phyloP scores from a whole-genome alignment of 2,113 vertebrate genomes.

The Catharus bicknelli region DNA sequence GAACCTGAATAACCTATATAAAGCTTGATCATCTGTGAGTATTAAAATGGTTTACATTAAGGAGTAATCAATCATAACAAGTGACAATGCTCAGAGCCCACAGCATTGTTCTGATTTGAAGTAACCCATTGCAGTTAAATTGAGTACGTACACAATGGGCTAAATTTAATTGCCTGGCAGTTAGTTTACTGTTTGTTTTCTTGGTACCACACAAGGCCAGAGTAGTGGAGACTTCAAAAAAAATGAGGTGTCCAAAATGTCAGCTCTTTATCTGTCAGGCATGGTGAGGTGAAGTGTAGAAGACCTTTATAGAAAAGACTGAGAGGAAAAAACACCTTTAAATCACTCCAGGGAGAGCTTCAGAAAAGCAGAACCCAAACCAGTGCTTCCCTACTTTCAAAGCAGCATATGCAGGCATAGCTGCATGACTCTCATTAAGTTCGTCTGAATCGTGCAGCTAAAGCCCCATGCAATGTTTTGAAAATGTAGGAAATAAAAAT shows the following conservation, averaged over 20 bases:
- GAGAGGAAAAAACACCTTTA: slow-evolving; percentile 14
- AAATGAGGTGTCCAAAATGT: neutral
- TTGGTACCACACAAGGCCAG: neutral
- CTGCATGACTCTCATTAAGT: slow-evolving; percentile 58
- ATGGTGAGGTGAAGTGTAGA: neutral
- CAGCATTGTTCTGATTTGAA: neutral
- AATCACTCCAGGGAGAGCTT: slow-evolving; percentile 40
- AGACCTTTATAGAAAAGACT: slow-evolving; percentile 34
- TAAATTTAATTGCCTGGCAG: neutral
- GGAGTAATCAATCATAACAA: slow-evolving; percentile 8
- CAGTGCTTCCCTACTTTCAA: slow-evolving; percentile 23
- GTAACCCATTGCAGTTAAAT: neutral
- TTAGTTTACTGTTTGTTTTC: neutral
- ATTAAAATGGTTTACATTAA: slow-evolving; percentile 18
- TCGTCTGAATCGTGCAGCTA: slow-evolving; percentile 47
- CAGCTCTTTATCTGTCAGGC: neutral
- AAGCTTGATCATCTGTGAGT: slow-evolving; percentile 4
- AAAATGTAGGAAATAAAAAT: slow-evolving; percentile 50
- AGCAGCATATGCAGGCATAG: neutral
- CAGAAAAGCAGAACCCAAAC: slow-evolving; percentile 6
- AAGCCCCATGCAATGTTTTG: slow-evolving; percentile 56
- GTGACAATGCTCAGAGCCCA: neutral
- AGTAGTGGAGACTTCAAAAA: neutral
- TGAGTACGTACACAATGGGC: neutral
- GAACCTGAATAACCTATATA: neutral